Evolutionary conservation across 2,113 vertebrate species (phyloP).

Genomic region (Ia io): DNA sequence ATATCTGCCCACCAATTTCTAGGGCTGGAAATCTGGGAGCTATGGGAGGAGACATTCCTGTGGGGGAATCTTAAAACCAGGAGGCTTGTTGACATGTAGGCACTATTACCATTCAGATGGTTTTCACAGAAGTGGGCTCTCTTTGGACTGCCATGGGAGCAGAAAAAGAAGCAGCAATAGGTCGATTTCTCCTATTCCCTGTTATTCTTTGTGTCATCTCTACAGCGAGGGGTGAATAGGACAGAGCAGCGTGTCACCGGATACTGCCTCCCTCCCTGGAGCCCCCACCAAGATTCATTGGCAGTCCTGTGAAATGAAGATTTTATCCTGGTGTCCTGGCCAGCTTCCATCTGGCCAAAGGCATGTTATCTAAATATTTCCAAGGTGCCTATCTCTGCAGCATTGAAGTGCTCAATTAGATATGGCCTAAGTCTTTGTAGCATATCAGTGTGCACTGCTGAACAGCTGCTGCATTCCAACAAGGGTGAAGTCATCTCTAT

Average conservation of each 20-base stretch:
- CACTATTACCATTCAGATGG: neutral
- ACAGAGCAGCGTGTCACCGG: neutral
- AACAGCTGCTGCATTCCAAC: constrained; percentile 69
- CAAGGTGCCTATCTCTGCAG: constrained; percentile 56
- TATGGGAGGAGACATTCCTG: neutral
- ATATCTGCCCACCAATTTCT: neutral
- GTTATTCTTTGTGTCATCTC: constrained; percentile 28
- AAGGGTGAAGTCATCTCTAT: constrained; percentile 70
- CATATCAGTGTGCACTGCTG: constrained; percentile 41
- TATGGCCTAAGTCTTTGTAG: constrained; percentile 61
- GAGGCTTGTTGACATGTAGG: neutral
- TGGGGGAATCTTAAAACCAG: neutral
- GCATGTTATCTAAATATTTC: constrained; percentile 67
- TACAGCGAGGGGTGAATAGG: neutral
- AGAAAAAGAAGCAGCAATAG: neutral
- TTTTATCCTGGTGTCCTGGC: constrained; percentile 58
- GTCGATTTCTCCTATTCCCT: neutral
- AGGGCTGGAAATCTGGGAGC: neutral
- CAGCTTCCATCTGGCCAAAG: constrained; percentile 65
- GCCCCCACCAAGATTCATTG: neutral
- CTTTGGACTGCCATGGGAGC: neutral
- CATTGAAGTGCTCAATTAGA: constrained; percentile 70
- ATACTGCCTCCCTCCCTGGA: neutral
- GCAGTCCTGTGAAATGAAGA: constrained; percentile 37
- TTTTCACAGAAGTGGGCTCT: neutral